phyloP scores from a whole-genome alignment of 2,797 vertebrate genomes.

The Erpetoichthys calabaricus region DNA sequence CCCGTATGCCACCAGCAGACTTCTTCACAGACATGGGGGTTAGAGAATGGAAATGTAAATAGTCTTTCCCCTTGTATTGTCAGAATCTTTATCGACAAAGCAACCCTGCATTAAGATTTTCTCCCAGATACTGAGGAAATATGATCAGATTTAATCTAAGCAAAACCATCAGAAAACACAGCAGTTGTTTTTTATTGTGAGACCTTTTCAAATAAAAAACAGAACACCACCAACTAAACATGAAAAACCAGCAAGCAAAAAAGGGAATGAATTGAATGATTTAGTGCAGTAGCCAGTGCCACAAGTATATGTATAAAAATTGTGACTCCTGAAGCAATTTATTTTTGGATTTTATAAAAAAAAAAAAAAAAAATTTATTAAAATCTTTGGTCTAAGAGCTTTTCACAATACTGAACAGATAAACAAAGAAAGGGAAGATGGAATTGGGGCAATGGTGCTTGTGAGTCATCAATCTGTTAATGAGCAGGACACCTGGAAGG shows the following conservation, averaged over 20 bases:
- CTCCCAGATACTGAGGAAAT: neutral
- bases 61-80: neutral
- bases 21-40: neutral
- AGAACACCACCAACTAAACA: neutral
- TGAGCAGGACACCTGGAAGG: too few species aligned
- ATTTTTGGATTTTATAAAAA: too few species aligned
- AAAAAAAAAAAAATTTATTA: too few species aligned
- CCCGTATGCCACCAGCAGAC: neutral
- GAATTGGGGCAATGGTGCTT: too few species aligned
- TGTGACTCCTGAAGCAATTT: too few species aligned
- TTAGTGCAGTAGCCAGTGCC: too few species aligned
- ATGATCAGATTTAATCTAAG: neutral
- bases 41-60: slow-evolving; percentile 1
- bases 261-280: too few species aligned
- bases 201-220: neutral
- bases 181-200: neutral
- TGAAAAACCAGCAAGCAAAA: neutral
- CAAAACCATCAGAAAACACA: neutral
- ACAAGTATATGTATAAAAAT: too few species aligned
- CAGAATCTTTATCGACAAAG: neutral
- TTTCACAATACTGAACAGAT: too few species aligned
- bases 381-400: too few species aligned
- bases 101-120: neutral
- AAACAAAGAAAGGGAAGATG: too few species aligned
- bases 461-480: too few species aligned